phyloP scores from a whole-genome alignment of 2,888 invertebrate genomes.

The Euphydryas editha region DNA sequence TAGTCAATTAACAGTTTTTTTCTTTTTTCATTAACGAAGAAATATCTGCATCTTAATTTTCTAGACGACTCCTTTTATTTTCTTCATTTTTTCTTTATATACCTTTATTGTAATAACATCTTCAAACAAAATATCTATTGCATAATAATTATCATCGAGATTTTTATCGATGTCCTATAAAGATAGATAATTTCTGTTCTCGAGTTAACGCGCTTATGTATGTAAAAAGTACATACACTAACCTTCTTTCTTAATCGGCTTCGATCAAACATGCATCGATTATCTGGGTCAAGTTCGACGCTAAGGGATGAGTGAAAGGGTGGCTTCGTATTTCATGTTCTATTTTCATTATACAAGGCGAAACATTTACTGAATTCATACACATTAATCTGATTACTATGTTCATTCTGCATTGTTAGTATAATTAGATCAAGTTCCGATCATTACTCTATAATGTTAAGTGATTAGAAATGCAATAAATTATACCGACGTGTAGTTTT shows the following conservation, averaged over 20 bases:
- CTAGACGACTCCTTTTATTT: background rate
- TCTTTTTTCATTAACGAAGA: background rate
- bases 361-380: slow-evolving; percentile 22
- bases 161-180: slow-evolving; percentile 37
- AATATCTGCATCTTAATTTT: background rate
- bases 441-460: slow-evolving; percentile 3
- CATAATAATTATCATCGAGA: slow-evolving; percentile 27
- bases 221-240: slow-evolving; percentile 38
- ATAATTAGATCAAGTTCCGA: slow-evolving; percentile 6
- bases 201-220: slow-evolving; percentile 39
- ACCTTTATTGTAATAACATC: background rate
- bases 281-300: slow-evolving; percentile 46
- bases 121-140: background rate
- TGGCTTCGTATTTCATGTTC: slow-evolving; percentile 30
- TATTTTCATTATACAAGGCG: slow-evolving; percentile 34
- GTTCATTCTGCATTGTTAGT: slow-evolving; percentile 8
- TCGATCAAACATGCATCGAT: slow-evolving; percentile 48
- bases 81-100: background rate
- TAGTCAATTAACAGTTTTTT: background rate
- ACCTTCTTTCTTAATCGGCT: slow-evolving; percentile 44
- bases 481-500: background rate
- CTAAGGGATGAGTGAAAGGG: slow-evolving; percentile 38
- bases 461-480: background rate
- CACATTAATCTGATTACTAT: slow-evolving; percentile 16
- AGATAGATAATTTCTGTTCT: slow-evolving; percentile 28